Base-by-base conservation (phyloP, 2,888 invertebrate genomes). In the Morpho deidamia region DNA sequence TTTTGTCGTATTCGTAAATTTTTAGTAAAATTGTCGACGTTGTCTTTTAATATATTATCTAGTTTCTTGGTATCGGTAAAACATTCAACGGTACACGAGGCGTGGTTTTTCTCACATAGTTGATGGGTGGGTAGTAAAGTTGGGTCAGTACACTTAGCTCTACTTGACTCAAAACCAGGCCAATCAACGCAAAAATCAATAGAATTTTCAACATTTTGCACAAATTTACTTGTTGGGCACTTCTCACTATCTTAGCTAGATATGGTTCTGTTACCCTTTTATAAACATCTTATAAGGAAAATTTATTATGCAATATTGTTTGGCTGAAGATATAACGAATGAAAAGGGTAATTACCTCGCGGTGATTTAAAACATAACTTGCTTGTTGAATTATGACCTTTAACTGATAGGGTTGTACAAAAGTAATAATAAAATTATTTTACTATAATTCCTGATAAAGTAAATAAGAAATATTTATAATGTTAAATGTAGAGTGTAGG, bases 51-150 rank as follows among this genome's bases (percentile, higher is more conserved):
- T 2, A 14, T 14, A 1, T 14, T 14, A 4, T 14, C 14, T 40
- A 8, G 40, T 8, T 35, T 11, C 11, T 39, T 58, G 63, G 4
- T 7, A 43, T 12, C n/a, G 42, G 42, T 43, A 43, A 12, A 14
- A 43, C 42, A 23, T 43, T 43, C 23, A 43, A n/a, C 8, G 42
- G 42, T n/a, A n/a, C 7, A 7, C 23, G 23, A 8, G 11, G 8
- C 14, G 42, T 32, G n/a, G 34, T 44, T 34, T 32, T 44, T 44
- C 34, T 33, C 11, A 32, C 44, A 44, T 44, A 44, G 34, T 34
- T 33, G 11, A 44, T 34, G 7, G 44, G 44, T 11, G 44, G 44
- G 11, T 44, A 44, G 11, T 44, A 44, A 33, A 44, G 14, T 10
- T 44, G 45, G 1, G 35, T 11, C 5, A 35, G 12, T 12, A 45